Conservation (phyloP, 1,140 invertebrate genomes). For the Dendroctonus ponderosae region DNA sequence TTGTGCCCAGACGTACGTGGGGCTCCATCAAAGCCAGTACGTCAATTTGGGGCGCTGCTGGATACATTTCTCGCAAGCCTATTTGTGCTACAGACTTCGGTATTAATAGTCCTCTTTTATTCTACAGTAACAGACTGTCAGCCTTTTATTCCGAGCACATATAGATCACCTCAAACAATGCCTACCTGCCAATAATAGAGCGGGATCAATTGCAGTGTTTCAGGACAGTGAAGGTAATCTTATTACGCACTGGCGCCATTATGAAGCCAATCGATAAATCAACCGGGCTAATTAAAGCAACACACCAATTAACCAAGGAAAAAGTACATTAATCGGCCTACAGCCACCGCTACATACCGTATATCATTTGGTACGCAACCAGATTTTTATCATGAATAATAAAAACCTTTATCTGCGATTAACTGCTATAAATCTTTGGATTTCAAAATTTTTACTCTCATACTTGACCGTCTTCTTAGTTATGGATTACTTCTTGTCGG, state of each 20-base stretch:
- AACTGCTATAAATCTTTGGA: neutral
- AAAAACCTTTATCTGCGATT: slow-evolving; percentile 14
- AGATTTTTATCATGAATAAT: slow-evolving; percentile 20
- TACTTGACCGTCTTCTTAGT: no score
- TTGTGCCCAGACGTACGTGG: neutral
- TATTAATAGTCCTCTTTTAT: no score
- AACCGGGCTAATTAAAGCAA: slow-evolving; percentile 12
- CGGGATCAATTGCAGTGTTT: no score
- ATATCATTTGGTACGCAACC: slow-evolving; percentile 19
- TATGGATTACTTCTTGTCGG: no score
- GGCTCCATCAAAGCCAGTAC: neutral
- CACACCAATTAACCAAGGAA: slow-evolving; percentile 13
- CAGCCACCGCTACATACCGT: slow-evolving; percentile 6
- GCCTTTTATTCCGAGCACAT: no score
- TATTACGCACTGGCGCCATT: slow-evolving; percentile 8
- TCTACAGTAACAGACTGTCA: no score
- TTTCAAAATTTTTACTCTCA: no score
- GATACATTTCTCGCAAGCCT: neutral
- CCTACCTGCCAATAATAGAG: no score
- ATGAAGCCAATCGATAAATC: slow-evolving; percentile 10
- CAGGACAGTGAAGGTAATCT: no score
- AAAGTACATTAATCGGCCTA: slow-evolving; percentile 9
- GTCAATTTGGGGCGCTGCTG: neutral
- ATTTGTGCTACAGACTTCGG: no score
- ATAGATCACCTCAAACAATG: no score